Evolutionary conservation across 2,888 invertebrate genomes (phyloP).

Genomic region (Timema cristinae): DNA sequence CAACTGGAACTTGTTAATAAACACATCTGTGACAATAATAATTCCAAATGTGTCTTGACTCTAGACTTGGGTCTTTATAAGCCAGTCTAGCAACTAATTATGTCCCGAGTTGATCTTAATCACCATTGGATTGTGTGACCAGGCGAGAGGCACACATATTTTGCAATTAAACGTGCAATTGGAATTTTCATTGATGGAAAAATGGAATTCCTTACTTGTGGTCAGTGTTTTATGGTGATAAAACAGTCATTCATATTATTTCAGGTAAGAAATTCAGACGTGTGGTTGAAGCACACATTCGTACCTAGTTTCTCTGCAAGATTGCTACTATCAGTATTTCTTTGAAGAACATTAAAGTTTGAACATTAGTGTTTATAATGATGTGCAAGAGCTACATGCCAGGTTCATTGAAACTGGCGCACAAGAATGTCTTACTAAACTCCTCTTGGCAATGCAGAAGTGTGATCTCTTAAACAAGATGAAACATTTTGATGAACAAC

Average conservation of each 20-base stretch:
- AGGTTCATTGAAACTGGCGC: neutral
- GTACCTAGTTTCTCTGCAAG: slow-evolving; percentile 15
- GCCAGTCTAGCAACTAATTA: slow-evolving; percentile 21
- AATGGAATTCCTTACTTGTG: slow-evolving; percentile 16
- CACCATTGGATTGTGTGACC: slow-evolving; percentile 22
- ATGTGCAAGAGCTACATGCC: neutral
- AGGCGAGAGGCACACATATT: slow-evolving; percentile 24
- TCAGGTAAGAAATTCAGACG: slow-evolving; percentile 14
- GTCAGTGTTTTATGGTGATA: slow-evolving; percentile 16
- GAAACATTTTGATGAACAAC: neutral
- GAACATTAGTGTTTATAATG: slow-evolving; percentile 2
- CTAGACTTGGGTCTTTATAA: slow-evolving; percentile 20
- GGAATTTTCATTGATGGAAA: slow-evolving; percentile 17
- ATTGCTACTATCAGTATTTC: slow-evolving; percentile 2
- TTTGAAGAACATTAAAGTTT: neutral
- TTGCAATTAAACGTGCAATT: slow-evolving; percentile 17
- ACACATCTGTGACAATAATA: slow-evolving; percentile 14
- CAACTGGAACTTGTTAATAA: slow-evolving; percentile 19
- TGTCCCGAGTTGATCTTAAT: slow-evolving; percentile 18
- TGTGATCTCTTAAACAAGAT: neutral
- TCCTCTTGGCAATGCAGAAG: slow-evolving; percentile 7
- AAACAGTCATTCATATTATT: slow-evolving; percentile 18
- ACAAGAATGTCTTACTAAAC: slow-evolving; percentile 9
- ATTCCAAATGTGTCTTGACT: slow-evolving; percentile 18
- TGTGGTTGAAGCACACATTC: slow-evolving; percentile 15